Evolutionary conservation across 2,113 vertebrate species (phyloP).

Genomic region (Hyaena hyaena): DNA sequence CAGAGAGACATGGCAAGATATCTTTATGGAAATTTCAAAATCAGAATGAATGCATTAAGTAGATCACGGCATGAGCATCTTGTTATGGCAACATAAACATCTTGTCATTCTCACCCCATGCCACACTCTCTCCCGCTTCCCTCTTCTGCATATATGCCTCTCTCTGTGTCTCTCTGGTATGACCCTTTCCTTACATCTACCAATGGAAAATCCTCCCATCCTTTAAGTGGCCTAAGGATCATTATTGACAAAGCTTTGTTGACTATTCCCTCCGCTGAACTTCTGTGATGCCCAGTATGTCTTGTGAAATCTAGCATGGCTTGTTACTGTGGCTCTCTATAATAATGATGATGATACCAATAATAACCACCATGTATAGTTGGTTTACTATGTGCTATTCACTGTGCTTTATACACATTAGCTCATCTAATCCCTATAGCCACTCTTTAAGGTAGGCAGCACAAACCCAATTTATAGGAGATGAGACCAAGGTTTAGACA

Average conservation of each 20-base stretch:
- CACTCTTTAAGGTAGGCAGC: not conserved
- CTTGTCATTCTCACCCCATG: not conserved
- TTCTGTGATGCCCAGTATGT: not conserved
- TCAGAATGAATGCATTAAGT: constrained; percentile 74
- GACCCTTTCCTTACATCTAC: not conserved
- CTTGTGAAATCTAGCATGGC: not conserved
- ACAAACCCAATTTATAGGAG: not conserved
- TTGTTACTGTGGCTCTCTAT: not conserved
- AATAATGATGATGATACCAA: not conserved
- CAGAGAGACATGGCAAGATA: constrained; percentile 68
- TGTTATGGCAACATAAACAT: constrained; percentile 39
- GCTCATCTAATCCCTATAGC: not conserved
- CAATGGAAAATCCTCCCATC: not conserved
- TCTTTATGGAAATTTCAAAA: constrained; percentile 73
- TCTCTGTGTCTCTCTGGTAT: not conserved
- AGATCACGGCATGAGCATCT: constrained; percentile 45
- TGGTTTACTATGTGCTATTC: not conserved
- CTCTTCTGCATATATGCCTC: not conserved
- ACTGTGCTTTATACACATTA: not conserved
- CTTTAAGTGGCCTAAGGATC: not conserved
- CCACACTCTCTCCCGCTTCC: not conserved
- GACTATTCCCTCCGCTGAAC: not conserved
- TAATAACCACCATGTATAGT: too few relatives aligned
- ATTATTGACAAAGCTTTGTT: not conserved
- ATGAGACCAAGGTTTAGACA: not conserved